Conservation (phyloP, 2,797 vertebrate genomes). For the Cyprinella venusta region DNA sequence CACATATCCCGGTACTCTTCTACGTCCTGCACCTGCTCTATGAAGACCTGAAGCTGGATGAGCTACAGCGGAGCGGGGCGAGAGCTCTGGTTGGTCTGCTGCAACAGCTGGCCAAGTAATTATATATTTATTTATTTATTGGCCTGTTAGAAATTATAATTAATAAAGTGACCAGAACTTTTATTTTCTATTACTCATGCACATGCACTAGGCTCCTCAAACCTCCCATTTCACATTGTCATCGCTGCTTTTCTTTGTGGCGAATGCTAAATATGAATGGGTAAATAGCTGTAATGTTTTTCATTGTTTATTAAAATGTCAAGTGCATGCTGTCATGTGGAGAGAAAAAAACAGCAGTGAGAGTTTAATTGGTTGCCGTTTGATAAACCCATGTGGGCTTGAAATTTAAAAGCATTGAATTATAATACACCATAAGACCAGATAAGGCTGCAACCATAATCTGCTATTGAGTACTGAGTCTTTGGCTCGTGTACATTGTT, state of each 20-base stretch:
- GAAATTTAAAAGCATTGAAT: conserved; percentile 16
- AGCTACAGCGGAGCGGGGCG: conserved; percentile 88
- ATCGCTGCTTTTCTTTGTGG: conserved; percentile 6
- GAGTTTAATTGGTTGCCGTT: conserved; percentile 31
- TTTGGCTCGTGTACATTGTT: not conserved
- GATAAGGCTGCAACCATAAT: not conserved
- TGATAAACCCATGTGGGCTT: conserved; percentile 41
- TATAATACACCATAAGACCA: not conserved
- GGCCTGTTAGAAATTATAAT: not conserved
- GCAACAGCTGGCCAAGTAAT: conserved; percentile 92
- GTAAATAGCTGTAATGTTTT: conserved; percentile 32
- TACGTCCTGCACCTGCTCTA: conserved; percentile 95
- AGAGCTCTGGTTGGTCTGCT: conserved; percentile 88
- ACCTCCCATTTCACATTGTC: not conserved
- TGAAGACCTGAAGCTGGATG: conserved; percentile 94
- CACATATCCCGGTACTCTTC: conserved; percentile 92
- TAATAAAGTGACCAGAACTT: not conserved
- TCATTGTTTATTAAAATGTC: conserved; percentile 55
- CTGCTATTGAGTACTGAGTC: not conserved
- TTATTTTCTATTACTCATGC: not conserved
- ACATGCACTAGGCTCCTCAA: not conserved
- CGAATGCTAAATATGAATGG: not conserved
- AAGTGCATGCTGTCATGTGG: conserved; percentile 51
- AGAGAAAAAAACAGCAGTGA: conserved; percentile 19
- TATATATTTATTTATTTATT: not conserved